Conservation (phyloP, 92 coral and sea anemone species). For the Porites evermanni region DNA sequence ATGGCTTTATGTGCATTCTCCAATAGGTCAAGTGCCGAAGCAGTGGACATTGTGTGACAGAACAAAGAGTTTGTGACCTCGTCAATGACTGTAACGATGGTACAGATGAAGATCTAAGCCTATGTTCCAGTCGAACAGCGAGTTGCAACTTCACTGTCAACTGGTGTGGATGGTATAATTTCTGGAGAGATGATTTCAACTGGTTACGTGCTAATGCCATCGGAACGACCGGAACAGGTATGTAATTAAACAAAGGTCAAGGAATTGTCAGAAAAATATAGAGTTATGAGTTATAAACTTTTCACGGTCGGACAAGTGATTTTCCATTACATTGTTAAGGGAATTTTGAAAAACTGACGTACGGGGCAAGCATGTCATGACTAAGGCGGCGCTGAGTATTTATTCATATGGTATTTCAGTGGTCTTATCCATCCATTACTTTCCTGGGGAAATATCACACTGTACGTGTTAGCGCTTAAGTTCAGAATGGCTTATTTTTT, state of each 20-base stretch:
- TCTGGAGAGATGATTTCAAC: constrained; percentile 63
- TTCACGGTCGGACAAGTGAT: too few species aligned
- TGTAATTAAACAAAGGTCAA: neutral
- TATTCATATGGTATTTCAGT: too few species aligned
- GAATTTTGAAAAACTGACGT: too few species aligned
- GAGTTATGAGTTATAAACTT: too few species aligned
- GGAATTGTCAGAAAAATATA: neutral
- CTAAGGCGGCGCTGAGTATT: too few species aligned
- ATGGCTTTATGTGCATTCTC: neutral
- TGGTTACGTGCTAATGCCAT: constrained; percentile 74
- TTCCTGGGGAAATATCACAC: too few species aligned
- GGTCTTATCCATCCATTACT: too few species aligned
- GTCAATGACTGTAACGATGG: constrained; percentile 88
- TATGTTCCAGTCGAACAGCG: constrained; percentile 68
- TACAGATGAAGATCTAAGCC: constrained; percentile 71
- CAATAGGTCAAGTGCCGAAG: constrained; percentile 61
- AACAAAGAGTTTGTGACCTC: constrained; percentile 89
- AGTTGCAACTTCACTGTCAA: constrained; percentile 88
- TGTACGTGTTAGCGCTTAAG: too few species aligned
- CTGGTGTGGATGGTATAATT: constrained; percentile 76
- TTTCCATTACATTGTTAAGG: too few species aligned
- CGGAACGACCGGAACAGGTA: constrained; percentile 81
- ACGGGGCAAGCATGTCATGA: too few species aligned
- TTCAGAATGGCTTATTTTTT: neutral
- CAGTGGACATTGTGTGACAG: constrained; percentile 73